Evolutionary conservation across 2,797 vertebrate genomes (phyloP), one percentile per base, ranked within the genome.

Genomic region (Gastrophryne carolinensis): DNA sequence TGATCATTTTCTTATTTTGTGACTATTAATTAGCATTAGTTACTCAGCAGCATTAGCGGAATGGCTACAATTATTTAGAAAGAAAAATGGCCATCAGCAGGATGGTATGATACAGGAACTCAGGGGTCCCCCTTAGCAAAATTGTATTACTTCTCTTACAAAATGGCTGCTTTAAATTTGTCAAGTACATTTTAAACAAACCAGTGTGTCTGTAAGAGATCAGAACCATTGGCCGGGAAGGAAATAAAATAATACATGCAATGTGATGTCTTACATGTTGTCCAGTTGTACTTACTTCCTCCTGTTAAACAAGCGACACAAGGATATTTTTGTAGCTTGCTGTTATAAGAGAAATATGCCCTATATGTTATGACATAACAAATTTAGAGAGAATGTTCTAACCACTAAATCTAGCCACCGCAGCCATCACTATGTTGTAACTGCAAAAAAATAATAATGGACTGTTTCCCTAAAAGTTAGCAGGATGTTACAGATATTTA

Each of bases 401-500:
- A 78, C 75, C 75, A 78, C 75, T 78, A 72, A 57, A 78, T 72
- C 34, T 39, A 60, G 17, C 23, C 41, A 65, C 27, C n/a, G 1
- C 24, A 64, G 52, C 52, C 34, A 30, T 64, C 34, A 3, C 44
- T 19, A 58, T 54, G 34, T 10, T 37, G 50, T 72, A 65, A 52
- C 39, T 56, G 21, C 6, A 47, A 24, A 47, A 47, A 39, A 37
- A 12, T 21, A 47, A 30, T 56, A 26, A 37, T 66, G 49, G 47
- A 53, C 75, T 72, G 68, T 50, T 66, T 78, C 57, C 75, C 30
- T 78, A 47, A 50, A 78, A 60, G 66, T 41, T 56, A 57, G 50
- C 56, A 29, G 27, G 30, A 32, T 23, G 32, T 23, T 67, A 67
- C 50, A 49, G 72, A n/a, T 75, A 75, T 66, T 72, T 72, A 70